Percentiles rank a stretch among this genome's conserved stretches.
These are phyloP conservation scores for Monopterus albus DNA, from an alignment of 2,113 vertebrate genomes.

Conservation along the genomic window DNA sequence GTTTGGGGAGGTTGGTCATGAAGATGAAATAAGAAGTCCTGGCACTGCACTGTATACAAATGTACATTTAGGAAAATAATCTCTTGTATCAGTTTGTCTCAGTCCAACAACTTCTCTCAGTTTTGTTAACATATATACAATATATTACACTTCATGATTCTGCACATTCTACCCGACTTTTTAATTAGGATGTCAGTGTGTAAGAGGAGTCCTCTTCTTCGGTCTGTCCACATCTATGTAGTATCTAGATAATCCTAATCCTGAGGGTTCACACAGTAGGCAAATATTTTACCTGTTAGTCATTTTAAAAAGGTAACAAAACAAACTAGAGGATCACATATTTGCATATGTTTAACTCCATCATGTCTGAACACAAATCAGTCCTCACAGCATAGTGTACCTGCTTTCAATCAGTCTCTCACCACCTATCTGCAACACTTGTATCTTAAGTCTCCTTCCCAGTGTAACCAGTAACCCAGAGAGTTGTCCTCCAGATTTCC, in stretches of 20 bases:
- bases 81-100: slow-evolving; percentile 34
- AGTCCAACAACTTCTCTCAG: slow-evolving; percentile 16
- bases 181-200: neutral
- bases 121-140: slow-evolving; percentile 64
- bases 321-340: neutral
- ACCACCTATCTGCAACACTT: neutral
- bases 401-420: neutral
- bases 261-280: slow-evolving; percentile 7
- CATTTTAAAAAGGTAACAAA: slow-evolving; percentile 6
- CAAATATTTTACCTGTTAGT: neutral
- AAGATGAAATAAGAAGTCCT: neutral
- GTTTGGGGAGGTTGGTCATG: neutral
- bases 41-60: slow-evolving; percentile 41
- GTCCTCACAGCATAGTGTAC: neutral
- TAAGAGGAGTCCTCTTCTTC: neutral
- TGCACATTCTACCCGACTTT: slow-evolving; percentile 37
- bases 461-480: neutral
- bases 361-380: neutral
- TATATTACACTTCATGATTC: slow-evolving; percentile 61
- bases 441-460: neutral
- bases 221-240: neutral
- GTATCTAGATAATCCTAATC: neutral
- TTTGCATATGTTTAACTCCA: slow-evolving; percentile 19
- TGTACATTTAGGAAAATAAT: slow-evolving; percentile 72
- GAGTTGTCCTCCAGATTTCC: neutral